Base-by-base conservation (phyloP, 2,113 vertebrate species). In the mouse (Mus musculus) region DNA sequence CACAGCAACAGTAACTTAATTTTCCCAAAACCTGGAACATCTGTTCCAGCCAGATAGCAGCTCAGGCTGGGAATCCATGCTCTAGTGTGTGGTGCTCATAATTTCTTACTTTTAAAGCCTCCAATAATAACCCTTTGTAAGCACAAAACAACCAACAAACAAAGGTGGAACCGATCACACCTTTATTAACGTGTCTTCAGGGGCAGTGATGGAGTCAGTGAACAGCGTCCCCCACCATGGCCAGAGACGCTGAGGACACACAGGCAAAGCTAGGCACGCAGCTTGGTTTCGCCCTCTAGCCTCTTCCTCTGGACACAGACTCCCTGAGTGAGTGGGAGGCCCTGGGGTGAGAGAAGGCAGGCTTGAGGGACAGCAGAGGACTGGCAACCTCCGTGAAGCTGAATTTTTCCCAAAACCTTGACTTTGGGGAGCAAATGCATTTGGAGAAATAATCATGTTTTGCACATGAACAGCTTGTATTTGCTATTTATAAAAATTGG, bases 401-500 rank as follows among this genome's bases (percentile, higher is more conserved):
- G 63, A 30, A 93, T 42, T 76, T 77, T 46, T 95, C 69, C 77
- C n/a, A 49, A 93, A 95, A 90, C 46, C 26, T 69, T 97, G 89
- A 94, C 85, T 33, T 97, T 89, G 67, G 16, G 71, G 54, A 69
- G 30, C 63, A 72, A 92, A 11, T 95, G 69, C 16, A 87, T 86
- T 95, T 88, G 94, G 81, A 7, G 72, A 96, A 89, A 96, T 65
- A 93, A 84, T 11, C 33, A 76, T 86, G 33, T 87, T 94, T 78
- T 36, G 67, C 17, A 61, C 39, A 91, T 63, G 85, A 95, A 92
- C 46, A 76, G 80, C 49, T 71, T 93, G 42, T 73, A 33, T 92
- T 96, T 94, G 77, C 17, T 94, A 82, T 76, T 96, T 95, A 95
- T 46, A 96, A 94, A 97, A 94, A 92, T 80, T 95, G 82, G 33